A percentile compares a stretch with the other conserved stretches of the same genome.
phyloP scores from a whole-genome alignment of 2,888 invertebrate genomes.

The Exephanes ischioxanthus region DNA sequence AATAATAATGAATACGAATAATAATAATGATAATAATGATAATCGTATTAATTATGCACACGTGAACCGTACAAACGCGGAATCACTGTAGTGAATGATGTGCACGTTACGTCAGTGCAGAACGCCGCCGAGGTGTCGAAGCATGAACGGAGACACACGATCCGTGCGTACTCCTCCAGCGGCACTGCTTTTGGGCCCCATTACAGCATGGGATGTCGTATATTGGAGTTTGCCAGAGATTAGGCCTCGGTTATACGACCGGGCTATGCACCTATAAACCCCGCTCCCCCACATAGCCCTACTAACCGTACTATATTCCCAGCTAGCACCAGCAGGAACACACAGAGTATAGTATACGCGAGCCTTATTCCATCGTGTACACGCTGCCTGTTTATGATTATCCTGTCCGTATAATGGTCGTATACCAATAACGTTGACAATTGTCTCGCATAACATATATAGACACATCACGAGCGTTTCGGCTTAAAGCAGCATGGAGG shows the following conservation, averaged over 20 bases:
- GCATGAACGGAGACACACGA: slow-evolving; percentile 14
- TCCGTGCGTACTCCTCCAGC: not conserved
- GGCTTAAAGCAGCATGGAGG: too few species aligned
- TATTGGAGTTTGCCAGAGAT: slow-evolving; percentile 49
- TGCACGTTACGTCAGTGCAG: slow-evolving; percentile 25
- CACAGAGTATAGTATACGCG: not conserved
- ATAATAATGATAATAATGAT: not conserved
- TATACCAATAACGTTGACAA: slow-evolving; percentile 5
- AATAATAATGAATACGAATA: not conserved
- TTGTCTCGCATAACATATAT: not conserved
- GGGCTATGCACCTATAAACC: slow-evolving; percentile 3
- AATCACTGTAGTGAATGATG: slow-evolving; percentile 32
- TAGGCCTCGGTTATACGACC: slow-evolving; percentile 38
- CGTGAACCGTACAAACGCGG: slow-evolving; percentile 26
- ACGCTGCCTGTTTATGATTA: slow-evolving; percentile 24
- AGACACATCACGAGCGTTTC: not conserved
- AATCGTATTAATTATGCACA: not conserved
- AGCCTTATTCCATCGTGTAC: slow-evolving; percentile 22
- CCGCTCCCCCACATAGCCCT: not conserved
- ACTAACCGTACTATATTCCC: slow-evolving; percentile 7
- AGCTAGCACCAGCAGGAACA: slow-evolving; percentile 26
- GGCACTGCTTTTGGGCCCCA: slow-evolving; percentile 39
- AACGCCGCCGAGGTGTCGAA: slow-evolving; percentile 18
- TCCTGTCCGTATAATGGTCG: slow-evolving; percentile 15
- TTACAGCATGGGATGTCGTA: slow-evolving; percentile 45